Conservation (phyloP, 2,113 vertebrate genomes). For the Lagenorhynchus albirostris region DNA sequence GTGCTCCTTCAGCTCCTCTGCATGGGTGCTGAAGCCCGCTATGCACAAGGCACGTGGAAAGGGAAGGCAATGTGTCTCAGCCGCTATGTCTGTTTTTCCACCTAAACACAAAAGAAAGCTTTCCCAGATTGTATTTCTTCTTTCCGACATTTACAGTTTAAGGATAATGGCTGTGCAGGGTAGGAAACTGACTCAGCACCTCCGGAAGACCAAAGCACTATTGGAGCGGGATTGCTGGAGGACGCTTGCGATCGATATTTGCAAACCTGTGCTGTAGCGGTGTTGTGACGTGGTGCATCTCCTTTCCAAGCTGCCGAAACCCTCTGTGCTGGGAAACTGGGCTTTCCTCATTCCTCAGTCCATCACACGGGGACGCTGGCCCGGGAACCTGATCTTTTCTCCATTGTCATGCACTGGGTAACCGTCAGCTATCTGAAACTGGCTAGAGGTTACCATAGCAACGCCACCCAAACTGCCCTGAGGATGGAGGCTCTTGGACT, state of each 20-base stretch:
- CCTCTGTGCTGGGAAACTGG: neutral
- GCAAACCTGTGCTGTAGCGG: neutral
- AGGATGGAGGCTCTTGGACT: neutral
- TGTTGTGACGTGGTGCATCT: neutral
- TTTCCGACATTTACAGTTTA: neutral
- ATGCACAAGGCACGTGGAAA: neutral
- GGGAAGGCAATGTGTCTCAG: neutral
- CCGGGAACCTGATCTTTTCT: constrained; percentile 56
- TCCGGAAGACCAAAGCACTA: neutral
- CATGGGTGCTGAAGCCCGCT: neutral
- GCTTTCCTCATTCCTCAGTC: neutral
- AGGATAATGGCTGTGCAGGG: neutral
- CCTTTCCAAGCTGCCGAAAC: neutral
- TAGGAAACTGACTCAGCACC: neutral
- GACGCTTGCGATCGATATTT: neutral
- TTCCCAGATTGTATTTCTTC: constrained; percentile 2
- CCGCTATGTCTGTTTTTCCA: neutral
- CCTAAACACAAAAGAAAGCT: neutral
- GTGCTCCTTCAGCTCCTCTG: neutral
- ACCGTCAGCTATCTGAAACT: constrained; percentile 22
- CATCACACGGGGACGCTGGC: neutral
- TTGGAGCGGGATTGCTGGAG: neutral
- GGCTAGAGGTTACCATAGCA: constrained; percentile 48
- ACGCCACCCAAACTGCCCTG: neutral
- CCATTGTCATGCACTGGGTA: constrained; percentile 19